These are phyloP conservation scores for Drosophila sordidula DNA, from an alignment of 2,888 invertebrate species.

Conservation along the genomic window DNA sequence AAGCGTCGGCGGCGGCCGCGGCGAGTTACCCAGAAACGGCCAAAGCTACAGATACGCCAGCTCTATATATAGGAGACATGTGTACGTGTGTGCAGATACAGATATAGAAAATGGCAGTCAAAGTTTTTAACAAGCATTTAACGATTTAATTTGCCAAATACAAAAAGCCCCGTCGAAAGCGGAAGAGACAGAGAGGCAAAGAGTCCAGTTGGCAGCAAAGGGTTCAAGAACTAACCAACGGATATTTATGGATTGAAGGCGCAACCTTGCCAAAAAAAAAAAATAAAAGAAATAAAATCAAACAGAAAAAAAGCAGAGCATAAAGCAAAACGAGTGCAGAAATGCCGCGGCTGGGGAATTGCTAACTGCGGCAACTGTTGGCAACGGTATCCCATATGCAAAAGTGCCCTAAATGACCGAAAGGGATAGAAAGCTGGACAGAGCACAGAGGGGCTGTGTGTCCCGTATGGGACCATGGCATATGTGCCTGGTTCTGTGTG, in stretches of 20 bases:
- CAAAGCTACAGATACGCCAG: conserved; percentile 60
- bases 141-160: conserved; percentile 80
- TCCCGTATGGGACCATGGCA: conserved; percentile 26
- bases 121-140: conserved; percentile 82
- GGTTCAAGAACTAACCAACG: conserved; percentile 63
- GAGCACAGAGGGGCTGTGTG: conserved; percentile 8
- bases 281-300: too few species aligned
- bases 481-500: conserved; percentile 17
- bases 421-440: conserved; percentile 9
- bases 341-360: conserved; percentile 73
- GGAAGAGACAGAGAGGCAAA: conserved; percentile 13
- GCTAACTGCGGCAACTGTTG: conserved; percentile 72
- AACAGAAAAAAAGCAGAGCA: not conserved
- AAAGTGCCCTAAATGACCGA: conserved; percentile 70
- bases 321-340: conserved; percentile 24
- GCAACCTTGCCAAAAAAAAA: conserved; percentile 77
- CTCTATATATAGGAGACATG: not conserved
- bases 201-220: conserved; percentile 43
- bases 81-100: conserved; percentile 19
- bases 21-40: conserved; percentile 68
- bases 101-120: conserved; percentile 70
- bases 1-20: conserved; percentile 66
- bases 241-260: conserved; percentile 79
- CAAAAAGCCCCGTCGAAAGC: conserved; percentile 28
- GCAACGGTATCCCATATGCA: conserved; percentile 67